Percentiles rank a stretch among this genome's conserved stretches.
These are phyloP conservation scores for Dolichallabes microphthalmus DNA, from an alignment of 2,113 vertebrate species.

Conservation along the genomic window DNA sequence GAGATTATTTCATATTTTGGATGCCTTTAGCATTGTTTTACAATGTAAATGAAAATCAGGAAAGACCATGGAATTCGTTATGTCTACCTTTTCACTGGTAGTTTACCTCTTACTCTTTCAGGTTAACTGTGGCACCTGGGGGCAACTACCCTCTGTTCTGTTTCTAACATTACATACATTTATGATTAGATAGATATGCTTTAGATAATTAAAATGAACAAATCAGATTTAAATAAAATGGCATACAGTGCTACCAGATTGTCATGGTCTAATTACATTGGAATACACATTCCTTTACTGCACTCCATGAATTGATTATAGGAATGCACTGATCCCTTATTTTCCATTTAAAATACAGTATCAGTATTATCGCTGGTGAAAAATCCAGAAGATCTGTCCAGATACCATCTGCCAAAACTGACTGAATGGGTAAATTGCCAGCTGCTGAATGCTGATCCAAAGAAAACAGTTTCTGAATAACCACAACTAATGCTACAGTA, in stretches of 20 bases:
- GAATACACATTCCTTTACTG: not conserved
- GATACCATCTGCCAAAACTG: conserved; percentile 8
- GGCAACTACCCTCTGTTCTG: not conserved
- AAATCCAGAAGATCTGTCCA: not conserved
- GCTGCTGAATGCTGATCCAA: not conserved
- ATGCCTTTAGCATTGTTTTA: too few relatives aligned
- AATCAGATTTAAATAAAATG: not conserved
- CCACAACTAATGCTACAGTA: not conserved
- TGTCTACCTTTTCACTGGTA: too few relatives aligned
- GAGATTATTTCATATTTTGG: too few relatives aligned
- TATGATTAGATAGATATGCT: not conserved
- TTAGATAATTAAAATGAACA: not conserved
- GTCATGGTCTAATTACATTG: not conserved
- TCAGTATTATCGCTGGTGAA: not conserved
- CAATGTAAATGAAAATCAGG: too few relatives aligned
- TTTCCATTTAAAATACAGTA: not conserved
- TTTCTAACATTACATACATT: not conserved
- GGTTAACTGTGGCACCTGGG: not conserved
- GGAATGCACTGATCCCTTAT: conserved; percentile 2
- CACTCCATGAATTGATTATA: not conserved
- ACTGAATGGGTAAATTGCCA: not conserved
- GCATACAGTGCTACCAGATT: not conserved
- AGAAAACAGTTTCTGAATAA: not conserved
- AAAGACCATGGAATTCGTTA: too few relatives aligned
- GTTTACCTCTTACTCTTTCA: not conserved